Evolutionary conservation across 1,140 invertebrate species (phyloP), one percentile per base, ranked within the genome.

Genomic region (Eupeodes corollae): DNA sequence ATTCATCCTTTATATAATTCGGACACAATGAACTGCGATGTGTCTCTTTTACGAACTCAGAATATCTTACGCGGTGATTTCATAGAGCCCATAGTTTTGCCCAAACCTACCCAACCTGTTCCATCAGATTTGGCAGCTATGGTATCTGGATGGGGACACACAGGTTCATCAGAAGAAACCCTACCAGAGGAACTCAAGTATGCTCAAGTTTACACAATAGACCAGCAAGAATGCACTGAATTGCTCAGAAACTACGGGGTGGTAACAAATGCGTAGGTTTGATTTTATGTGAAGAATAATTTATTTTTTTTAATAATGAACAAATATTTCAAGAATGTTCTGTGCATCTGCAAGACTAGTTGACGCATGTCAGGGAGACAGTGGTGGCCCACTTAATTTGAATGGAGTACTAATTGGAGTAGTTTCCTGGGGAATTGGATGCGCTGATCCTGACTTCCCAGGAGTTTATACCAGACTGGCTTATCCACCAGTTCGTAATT

Each of bases 371-470:
- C 57, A 68, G 53, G 63, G 68, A 2, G 75, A 77, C 49, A 73
- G 72, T 18, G 75, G 75, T 21, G 73, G 75, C 9, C 71, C 74
- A 21, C 61, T 76, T 26, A 55, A 62, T n/a, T 38, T 50, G 5
- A 43, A 68, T 11, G 58, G 61, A n/a, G 54, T 43, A 1, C 51
- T 73, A 1, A 65, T 72, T 42, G 82, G 82, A 16, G 62, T 83
- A 15, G 74, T 80, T 0, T 80, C 79, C 18, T 83, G 79, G 75
- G 82, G 80, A 16, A 68, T 73, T 16, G 74, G 75, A 1, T 85
- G 82, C 52, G 79, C 70, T 2, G 61, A 71, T 50, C 69, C 74
- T 0, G 65, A 69, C 6, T 71, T 70, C 52, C 79, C 79, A 1
- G 79, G 80, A 10, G 74, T 83, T 19, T 83, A 83, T 60, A 77